A percentile compares a stretch with the other conserved stretches of the same genome.
phyloP scores from a whole-genome alignment of 2,113 vertebrate species.

The Uria aalge region DNA sequence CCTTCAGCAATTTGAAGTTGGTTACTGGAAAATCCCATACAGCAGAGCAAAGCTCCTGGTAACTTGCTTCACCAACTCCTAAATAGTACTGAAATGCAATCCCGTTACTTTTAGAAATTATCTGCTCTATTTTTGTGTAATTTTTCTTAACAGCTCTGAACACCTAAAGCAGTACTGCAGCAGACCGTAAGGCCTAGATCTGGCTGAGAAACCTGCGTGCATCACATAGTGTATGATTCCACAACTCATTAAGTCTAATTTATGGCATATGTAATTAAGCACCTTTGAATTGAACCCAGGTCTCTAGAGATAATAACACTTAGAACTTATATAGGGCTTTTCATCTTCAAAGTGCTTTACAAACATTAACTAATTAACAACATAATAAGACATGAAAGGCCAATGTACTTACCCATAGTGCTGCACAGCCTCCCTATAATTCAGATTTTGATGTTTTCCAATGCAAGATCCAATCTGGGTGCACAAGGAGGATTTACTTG shows the following conservation, averaged over 20 bases:
- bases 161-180: not conserved
- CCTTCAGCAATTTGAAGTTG: not conserved
- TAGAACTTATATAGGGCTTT: constrained; percentile 68
- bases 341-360: constrained; percentile 72
- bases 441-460: constrained; percentile 54
- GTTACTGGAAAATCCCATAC: not conserved
- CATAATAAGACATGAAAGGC: constrained; percentile 68
- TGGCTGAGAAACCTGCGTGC: not conserved
- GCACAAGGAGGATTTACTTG: not conserved
- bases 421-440: constrained; percentile 40
- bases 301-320: constrained; percentile 71
- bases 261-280: constrained; percentile 73
- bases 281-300: constrained; percentile 64
- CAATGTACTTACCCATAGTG: constrained; percentile 37
- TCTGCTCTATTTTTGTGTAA: not conserved
- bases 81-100: not conserved
- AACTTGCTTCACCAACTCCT: not conserved
- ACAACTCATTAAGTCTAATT: constrained; percentile 71
- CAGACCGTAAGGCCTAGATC: not conserved
- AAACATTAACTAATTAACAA: constrained; percentile 76
- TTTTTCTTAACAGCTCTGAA: not conserved
- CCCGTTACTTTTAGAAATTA: not conserved
- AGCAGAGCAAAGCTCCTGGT: not conserved
- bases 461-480: not conserved
- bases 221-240: constrained; percentile 12